Evolutionary conservation across 2,888 invertebrate genomes (phyloP), one percentile per base, ranked within the genome.

Genomic region (Lithophane leautieri): DNA sequence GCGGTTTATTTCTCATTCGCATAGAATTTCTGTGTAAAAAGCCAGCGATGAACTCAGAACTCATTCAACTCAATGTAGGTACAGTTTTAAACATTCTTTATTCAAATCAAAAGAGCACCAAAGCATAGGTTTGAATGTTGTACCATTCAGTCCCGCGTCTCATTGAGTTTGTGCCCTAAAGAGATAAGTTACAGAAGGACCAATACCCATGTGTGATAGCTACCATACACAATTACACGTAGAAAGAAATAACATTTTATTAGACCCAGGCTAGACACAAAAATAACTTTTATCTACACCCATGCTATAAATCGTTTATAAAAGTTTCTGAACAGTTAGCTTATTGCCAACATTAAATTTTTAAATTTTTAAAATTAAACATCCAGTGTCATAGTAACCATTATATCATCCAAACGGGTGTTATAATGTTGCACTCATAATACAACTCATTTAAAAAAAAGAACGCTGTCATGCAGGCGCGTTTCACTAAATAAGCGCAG

Each of bases 61-160:
- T 70, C 73, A 81, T 82, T 81, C 70, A 68, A 56, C 58, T 76
- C 63, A 42, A 52, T 76, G 56, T n/a, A n/a, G n/a, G n/a, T 70
- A 83, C 68, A 76, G 76, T 80, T 84, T 84, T 70, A 84, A 83
- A 84, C 73, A 78, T 83, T 83, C 85, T 81, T 84, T 70, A 83
- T 84, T 84, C 82, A 68, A 83, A 83, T 84, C 73, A 28, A 81
- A 83, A 84, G 78, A 82, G 73, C 82, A 70, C 73, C 85, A 83
- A 78, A 84, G 85, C 78, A 77, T 73, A 42, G 70, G 72, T 68
- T 68, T 81, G 77, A 84, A 82, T 82, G 82, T 84, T 83, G 68
- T 78, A 78, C 81, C 73, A 78, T 84, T 84, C 70, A 81, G 70
- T 65, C 58, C 65, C 9, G 44, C 81, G 63, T 70, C 82, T 78